Conservation (phyloP, 2,113 vertebrate genomes). For the Corynorhinus townsendii region DNA sequence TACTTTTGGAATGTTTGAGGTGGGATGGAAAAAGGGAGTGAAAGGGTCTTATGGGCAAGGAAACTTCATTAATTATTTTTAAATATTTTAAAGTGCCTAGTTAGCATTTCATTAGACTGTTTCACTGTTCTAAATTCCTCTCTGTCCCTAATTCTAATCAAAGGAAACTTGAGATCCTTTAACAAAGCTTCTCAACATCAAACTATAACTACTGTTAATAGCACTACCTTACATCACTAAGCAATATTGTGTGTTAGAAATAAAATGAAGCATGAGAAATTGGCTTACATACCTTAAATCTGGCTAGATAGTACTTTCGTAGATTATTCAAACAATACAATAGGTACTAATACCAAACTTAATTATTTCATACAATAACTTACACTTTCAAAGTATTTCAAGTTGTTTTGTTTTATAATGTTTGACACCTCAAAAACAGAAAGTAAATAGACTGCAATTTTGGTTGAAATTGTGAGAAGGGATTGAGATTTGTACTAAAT, state of each 20-base stretch:
- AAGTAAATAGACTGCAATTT: not conserved
- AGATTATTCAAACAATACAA: not conserved
- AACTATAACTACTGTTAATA: not conserved
- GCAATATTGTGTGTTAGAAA: not conserved
- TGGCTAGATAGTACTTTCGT: not conserved
- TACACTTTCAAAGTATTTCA: constrained; percentile 12
- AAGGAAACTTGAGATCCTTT: not conserved
- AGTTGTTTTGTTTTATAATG: not conserved
- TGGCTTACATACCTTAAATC: not conserved
- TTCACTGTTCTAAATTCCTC: not conserved
- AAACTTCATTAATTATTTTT: not conserved
- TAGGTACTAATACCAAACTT: not conserved
- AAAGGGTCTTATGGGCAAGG: not conserved
- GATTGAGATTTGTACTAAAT: not conserved
- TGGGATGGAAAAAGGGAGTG: not conserved
- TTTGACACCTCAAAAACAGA: not conserved
- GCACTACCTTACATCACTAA: not conserved
- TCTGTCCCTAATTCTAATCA: not conserved
- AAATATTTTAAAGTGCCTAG: not conserved
- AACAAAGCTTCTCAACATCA: not conserved
- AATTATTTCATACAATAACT: not conserved
- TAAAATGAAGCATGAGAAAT: not conserved
- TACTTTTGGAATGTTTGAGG: not conserved
- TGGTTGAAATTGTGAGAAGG: not conserved
- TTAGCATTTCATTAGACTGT: not conserved